Base-by-base conservation (phyloP, 2,113 vertebrate genomes). In the Xiphophorus maculatus region DNA sequence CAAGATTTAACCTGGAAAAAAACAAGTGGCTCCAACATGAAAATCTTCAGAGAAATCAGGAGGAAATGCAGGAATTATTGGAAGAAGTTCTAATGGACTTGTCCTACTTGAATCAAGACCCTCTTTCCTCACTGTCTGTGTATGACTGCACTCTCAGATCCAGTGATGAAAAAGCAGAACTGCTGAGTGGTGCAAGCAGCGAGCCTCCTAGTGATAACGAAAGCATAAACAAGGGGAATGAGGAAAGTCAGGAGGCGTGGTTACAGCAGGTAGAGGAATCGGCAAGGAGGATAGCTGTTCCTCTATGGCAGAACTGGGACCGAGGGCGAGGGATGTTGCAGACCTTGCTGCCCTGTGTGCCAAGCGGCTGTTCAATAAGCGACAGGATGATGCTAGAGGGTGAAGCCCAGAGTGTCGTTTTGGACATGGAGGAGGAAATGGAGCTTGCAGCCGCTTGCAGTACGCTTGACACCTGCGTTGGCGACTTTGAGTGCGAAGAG, bases 201-300 rank as follows among this genome's bases (percentile, higher is more conserved):
- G 69, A 60, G 64, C 29, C 1, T 27, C 17, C 0, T 62, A 73
- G 66, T 61, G 74, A 88, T 76, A 81, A 3, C 77, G 84, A 82
- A 79, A 84, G 79, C 22, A 5, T 51, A 0, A 37, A 33, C 40
- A 25, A 69, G 82, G 82, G 89, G 2, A 94, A 94, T 67, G 74
- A 28, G 0, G 93, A 94, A 19, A 87, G 91, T 28, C 74, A 90
- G 94, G 73, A 94, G 94, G 87, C 93, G 82, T 85, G 87, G 86
- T 82, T 78, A 11, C 74, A 76, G 61, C 62, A 79, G 29, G 29
- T 88, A 68, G 86, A 95, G n/a, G 93, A 94, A 29, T 76, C 95
- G 1, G 92, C 94, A 19, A 84, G 94, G 75, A 94, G 93, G 77
- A 93, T 95, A 28, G 87, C 94, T 9, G 81, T 97, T 30, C 93